Evolutionary conservation across 2,888 invertebrate species (phyloP), one percentile per base, ranked within the genome.

Genomic region (Tiliacea aurago): DNA sequence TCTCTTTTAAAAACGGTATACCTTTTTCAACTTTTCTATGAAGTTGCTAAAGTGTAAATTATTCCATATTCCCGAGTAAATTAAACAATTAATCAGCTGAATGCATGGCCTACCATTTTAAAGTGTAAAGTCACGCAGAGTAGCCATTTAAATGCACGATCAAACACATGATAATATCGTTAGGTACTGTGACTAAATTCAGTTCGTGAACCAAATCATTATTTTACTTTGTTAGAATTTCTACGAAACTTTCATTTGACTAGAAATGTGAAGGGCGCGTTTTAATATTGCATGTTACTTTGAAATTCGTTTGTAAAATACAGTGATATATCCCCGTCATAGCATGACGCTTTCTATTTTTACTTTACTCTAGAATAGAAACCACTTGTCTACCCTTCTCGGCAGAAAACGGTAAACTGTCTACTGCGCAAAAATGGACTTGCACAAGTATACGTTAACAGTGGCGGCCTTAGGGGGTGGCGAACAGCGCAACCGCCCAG

Each of bases 81-180:
- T 93, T 91, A 91, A 92, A 92, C 90, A 92, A 92, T 93, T 94
- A 92, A 94, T 94, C 94, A 93, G 87, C 89, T 85, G 90, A 92
- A 93, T 92, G 87, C 87, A 81, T 79, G 80, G 70, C 73, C 78
- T 71, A 58, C 59, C 73, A 74, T 86, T 88, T 88, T 88, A 90
- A 86, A 84, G 86, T 74, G 67, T 78, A 78, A 78, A 84, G 91
- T 89, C 92, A 92, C 92, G 92, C 87, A 89, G 73, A 69, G 68
- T 80, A 76, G 85, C 86, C 81, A 85, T 86, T 87, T 79, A 86
- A 87, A 90, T 89, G 87, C 86, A 84, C 83, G 88, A 89, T 84
- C 84, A 80, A 87, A 85, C 73, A 86, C 73, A 68, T 82, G 80
- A 81, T 82, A 77, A 72, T 56, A 68, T 41, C 55, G 55, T 62